Evolutionary conservation across 2,113 vertebrate species (phyloP).

Genomic region (human (Homo sapiens)): DNA sequence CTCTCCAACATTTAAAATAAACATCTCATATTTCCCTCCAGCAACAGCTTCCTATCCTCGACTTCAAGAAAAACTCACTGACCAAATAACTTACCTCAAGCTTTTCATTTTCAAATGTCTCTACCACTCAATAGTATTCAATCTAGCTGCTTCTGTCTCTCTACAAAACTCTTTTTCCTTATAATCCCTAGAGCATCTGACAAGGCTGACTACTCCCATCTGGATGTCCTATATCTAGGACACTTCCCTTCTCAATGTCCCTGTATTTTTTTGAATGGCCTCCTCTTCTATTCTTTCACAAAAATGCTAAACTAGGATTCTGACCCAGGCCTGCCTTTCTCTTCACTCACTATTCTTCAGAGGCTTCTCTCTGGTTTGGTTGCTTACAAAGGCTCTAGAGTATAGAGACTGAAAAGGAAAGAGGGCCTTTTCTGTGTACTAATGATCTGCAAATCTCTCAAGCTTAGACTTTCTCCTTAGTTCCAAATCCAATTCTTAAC

Average conservation of each 20-base stretch:
- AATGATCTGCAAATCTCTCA: background rate
- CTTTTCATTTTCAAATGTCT: background rate
- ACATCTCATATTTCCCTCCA: background rate
- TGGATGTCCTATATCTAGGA: background rate
- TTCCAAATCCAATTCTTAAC: background rate
- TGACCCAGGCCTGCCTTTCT: background rate
- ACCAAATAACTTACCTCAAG: background rate
- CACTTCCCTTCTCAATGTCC: background rate
- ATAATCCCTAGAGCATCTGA: background rate
- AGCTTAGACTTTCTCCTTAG: background rate
- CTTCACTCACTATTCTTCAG: background rate
- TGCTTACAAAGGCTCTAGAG: background rate
- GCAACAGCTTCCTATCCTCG: background rate
- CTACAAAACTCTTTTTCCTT: background rate
- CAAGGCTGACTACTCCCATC: background rate
- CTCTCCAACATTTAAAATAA: background rate
- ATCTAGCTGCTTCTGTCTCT: background rate
- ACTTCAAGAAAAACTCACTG: background rate
- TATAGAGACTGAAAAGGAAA: background rate
- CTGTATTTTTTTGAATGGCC: background rate
- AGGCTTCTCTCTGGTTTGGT: background rate
- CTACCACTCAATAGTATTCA: background rate
- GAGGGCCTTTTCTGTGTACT: background rate
- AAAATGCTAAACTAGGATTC: background rate
- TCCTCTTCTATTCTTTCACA: background rate